Conservation (phyloP, 2,113 vertebrate species). For the Xerus inauris region DNA sequence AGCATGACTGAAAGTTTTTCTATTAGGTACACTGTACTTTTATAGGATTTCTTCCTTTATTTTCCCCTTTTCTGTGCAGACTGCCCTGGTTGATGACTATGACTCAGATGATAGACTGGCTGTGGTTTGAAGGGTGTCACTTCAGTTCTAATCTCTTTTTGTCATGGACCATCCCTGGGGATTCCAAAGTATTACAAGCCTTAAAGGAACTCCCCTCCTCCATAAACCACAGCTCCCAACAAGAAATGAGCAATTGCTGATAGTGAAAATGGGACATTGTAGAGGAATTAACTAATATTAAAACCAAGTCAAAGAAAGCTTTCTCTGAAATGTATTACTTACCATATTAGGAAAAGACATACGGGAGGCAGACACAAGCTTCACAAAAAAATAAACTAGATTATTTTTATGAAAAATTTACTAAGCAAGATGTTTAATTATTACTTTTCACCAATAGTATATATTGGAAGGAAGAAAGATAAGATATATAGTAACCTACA, state of each 20-base stretch:
- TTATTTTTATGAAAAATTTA: conserved; percentile 34
- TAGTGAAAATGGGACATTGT: conserved; percentile 63
- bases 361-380: not conserved
- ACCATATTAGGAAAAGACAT: conserved; percentile 53
- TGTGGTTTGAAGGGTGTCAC: conserved; percentile 79
- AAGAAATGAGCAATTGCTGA: conserved; percentile 62
- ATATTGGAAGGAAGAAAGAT: not conserved
- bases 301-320: conserved; percentile 50
- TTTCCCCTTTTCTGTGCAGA: not conserved
- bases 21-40: conserved; percentile 53
- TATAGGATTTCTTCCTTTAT: conserved; percentile 62
- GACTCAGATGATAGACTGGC: conserved; percentile 82
- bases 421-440: not conserved
- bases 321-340: conserved; percentile 40
- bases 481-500: not conserved
- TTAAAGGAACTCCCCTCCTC: conserved; percentile 77
- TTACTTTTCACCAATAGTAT: conserved; percentile 16
- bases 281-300: conserved; percentile 62
- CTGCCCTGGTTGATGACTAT: conserved; percentile 64
- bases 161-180: conserved; percentile 80
- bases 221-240: conserved; percentile 57
- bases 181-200: conserved; percentile 71
- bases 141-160: conserved; percentile 75
- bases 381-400: not conserved
- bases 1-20: conserved; percentile 16